These are phyloP conservation scores for Oreortyx pictus DNA, from an alignment of 2,797 vertebrate species.

Conservation along the genomic window DNA sequence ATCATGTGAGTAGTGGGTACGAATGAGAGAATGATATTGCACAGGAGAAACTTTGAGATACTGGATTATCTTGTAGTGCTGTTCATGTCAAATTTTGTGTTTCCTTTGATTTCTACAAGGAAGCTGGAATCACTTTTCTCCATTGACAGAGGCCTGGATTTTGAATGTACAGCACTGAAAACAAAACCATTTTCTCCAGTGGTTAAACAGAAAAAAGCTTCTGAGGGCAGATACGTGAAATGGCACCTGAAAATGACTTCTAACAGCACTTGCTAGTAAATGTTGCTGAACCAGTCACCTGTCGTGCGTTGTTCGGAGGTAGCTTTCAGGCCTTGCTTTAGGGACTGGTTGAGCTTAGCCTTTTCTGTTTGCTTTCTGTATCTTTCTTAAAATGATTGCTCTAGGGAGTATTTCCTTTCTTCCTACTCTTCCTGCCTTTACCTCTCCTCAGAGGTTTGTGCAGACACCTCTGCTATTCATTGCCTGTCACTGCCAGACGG, in stretches of 20 bases:
- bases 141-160: background rate
- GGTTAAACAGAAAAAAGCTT: background rate
- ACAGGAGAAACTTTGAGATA: background rate
- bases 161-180: background rate
- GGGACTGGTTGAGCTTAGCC: background rate
- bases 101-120: background rate
- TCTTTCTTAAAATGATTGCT: background rate
- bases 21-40: background rate
- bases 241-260: background rate
- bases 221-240: background rate
- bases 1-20: background rate
- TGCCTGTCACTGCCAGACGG: background rate
- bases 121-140: background rate
- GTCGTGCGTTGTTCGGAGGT: background rate
- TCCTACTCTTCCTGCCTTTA: background rate
- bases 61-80: background rate
- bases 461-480: background rate
- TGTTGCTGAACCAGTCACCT: background rate
- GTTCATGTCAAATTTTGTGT: background rate
- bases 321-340: background rate
- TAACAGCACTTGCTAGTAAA: background rate
- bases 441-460: background rate
- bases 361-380: background rate
- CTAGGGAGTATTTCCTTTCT: background rate
- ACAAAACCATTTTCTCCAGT: background rate